Base-by-base conservation (phyloP, 2,797 vertebrate genomes). In the Falco columbarius region DNA sequence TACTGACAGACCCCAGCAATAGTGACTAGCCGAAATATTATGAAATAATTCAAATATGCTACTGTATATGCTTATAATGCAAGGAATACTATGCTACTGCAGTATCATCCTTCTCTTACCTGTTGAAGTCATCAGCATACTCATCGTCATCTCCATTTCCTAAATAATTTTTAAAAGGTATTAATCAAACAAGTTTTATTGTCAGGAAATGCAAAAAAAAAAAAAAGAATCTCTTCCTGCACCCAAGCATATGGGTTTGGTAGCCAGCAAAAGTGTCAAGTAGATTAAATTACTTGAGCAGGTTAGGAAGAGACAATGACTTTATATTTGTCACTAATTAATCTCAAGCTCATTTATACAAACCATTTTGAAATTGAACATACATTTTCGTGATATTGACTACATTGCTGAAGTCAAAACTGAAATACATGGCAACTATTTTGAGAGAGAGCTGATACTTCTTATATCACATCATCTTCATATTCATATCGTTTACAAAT, bases 81-180 rank as follows among this genome's bases (percentile, higher is more conserved):
- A 71, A 7, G 2, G 87, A 85, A 36, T 46, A 42, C 9, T 46
- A 52, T 6, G 11, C 19, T 81, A 58, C 29, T 26, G 23, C 63
- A 65, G 17, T 34, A 76, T 58, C 21, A 54, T 63, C 27, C 26
- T 63, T 62, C 36, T 92, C 97, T 98, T 94, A 99, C 99, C 99
- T 99, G 97, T 99, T 99, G 59, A 99, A 99, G 96, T 99, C 99
- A 80, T 99, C 99, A 29, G 98, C 98, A n/a, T 99, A 99, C 54
- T 99, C 99, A 4, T 99, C 99, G 0, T 99, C 99, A 52, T 99
- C 99, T 98, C 98, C 96, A 77, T 96, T 90, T 93, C 93, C 98
- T 98, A 95, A 90, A 70, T 32, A 94, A 71, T 49, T 90, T 89
- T 89, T 30, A 90, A 71, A 77, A 96, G 6, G 9, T 10, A 75